Evolutionary conservation across 1,140 invertebrate species (phyloP), one percentile per base, ranked within the genome.

Genomic region (Arion vulgaris): DNA sequence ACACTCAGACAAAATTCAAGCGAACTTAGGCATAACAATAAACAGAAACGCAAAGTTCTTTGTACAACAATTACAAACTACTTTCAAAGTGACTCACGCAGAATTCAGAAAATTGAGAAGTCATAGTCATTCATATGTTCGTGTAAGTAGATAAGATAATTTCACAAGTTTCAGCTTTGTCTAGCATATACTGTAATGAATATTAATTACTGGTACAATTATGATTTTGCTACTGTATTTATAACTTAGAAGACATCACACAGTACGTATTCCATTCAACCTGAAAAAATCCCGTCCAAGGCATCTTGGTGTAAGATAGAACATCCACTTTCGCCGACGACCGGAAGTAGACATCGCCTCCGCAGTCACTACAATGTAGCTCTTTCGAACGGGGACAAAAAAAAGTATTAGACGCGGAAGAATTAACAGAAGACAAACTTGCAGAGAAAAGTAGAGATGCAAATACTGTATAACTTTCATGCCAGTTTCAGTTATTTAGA

Each of bases 301-400:
- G 78, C 78, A 80, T 80, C 68, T 80, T 71, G 68, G 32, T 19
- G 0, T n/a, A 53, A 41, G 41, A 51, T 39, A 34, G 39, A 39
- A 34, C 41, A 66, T 45, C 68, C 36, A 79, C 82, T 83, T 83
- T 73, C 82, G 75, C 15, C 45, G 66, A 57, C 26, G 62, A 81
- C 71, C 83, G 83, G 81, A 83, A 84, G 76, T 84, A 28, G 36
- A 62, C 45, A 74, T 77, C 36, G 68, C 41, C 41, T 45, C 38
- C 72, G 72, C 72, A 41, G 41, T 45, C 15, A 45, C 5, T 45
- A 7, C 41, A 45, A 7, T 45, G 41, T 45, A 45, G 15, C 41
- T 45, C 41, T 45, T 45, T 45, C 15, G 41, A 45, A 45, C 41
- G 41, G 41, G 41, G 41, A 45, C 41, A 7, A 45, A 7, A 45